Evolutionary conservation across 30 jellyfish, hydroid and myxozoan species (phyloP).

Genomic region (Cassiopea xamachana): DNA sequence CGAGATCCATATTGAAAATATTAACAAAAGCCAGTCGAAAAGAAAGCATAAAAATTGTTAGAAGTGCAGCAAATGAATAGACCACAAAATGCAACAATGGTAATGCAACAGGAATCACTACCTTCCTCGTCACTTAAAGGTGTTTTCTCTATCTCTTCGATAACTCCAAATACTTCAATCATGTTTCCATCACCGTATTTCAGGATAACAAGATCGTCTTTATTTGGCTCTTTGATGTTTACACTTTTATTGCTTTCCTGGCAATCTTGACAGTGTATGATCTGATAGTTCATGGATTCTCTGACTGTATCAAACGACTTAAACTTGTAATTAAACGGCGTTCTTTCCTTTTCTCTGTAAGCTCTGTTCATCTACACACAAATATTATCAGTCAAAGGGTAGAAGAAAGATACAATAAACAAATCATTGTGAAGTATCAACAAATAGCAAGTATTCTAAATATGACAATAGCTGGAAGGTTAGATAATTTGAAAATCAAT

Average conservation of each 20-base stretch:
- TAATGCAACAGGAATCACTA: neutral
- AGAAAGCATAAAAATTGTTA: too few species aligned
- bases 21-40: too few species aligned
- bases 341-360: slow-evolving; percentile 51
- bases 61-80: neutral
- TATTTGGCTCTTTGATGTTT: slow-evolving; percentile 37
- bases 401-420: neutral
- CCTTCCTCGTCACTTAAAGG: slow-evolving; percentile 34
- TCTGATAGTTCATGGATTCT: slow-evolving; percentile 26
- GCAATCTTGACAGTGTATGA: slow-evolving; percentile 44
- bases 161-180: slow-evolving; percentile 73
- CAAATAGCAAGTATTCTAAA: too few species aligned
- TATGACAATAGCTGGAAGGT: too few species aligned
- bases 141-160: slow-evolving; percentile 52
- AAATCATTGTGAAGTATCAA: too few species aligned
- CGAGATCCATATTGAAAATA: too few species aligned
- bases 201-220: slow-evolving; percentile 72
- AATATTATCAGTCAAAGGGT: neutral
- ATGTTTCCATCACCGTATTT: slow-evolving; percentile 54
- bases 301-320: slow-evolving; percentile 47
- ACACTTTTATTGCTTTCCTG: slow-evolving; percentile 7
- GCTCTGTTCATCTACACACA: slow-evolving; percentile 49
- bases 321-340: slow-evolving; percentile 19
- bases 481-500: too few species aligned
- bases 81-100: neutral